Evolutionary conservation across 2,797 vertebrate genomes (phyloP).

Genomic region (Hippoglossus hippoglossus): DNA sequence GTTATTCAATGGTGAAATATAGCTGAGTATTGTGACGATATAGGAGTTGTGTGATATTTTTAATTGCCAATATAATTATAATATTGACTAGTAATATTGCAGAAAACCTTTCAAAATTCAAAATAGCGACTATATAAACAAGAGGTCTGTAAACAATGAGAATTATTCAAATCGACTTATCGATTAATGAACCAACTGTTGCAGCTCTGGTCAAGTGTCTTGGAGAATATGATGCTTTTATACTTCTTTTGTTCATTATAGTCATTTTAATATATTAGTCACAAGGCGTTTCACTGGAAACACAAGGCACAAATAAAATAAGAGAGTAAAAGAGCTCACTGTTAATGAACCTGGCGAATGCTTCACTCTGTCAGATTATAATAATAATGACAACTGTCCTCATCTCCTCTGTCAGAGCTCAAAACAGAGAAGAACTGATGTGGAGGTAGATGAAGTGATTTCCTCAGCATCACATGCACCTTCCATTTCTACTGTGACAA

Average conservation of each 20-base stretch:
- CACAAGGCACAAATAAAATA: background rate
- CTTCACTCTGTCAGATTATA: constrained; percentile 24
- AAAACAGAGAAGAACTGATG: constrained; percentile 13
- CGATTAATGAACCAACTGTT: background rate
- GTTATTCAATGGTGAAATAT: too few relatives aligned
- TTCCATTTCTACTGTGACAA: background rate
- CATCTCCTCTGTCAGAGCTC: constrained; percentile 9
- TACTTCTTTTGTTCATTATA: too few relatives aligned
- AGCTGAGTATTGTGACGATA: too few relatives aligned
- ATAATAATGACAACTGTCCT: constrained; percentile 26
- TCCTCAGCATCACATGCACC: background rate
- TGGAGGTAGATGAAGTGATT: constrained; percentile 3
- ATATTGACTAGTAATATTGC: too few relatives aligned
- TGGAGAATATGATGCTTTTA: too few relatives aligned
- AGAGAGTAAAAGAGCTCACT: background rate
- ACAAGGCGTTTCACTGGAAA: constrained; percentile 5
- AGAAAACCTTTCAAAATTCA: too few relatives aligned
- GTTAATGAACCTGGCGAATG: constrained; percentile 16
- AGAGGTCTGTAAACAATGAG: too few relatives aligned
- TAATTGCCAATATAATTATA: too few relatives aligned
- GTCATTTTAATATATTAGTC: background rate
- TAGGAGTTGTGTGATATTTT: too few relatives aligned
- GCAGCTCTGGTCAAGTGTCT: background rate
- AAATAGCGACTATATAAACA: too few relatives aligned
- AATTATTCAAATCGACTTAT: background rate